Conservation (phyloP, 1,140 invertebrate species). For the Latrodectus geometricus region DNA sequence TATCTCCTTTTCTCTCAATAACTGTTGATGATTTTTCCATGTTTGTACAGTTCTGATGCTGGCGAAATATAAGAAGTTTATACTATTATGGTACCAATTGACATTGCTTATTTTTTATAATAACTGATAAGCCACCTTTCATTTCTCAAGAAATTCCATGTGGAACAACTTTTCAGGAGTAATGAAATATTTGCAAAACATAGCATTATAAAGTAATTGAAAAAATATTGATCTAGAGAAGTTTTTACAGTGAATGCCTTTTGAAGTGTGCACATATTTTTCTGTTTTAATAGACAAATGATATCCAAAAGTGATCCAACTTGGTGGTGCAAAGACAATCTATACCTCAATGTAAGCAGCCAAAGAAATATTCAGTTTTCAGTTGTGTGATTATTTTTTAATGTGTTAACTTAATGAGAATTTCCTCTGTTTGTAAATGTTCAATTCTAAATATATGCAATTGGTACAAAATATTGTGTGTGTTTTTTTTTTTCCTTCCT, state of each 20-base stretch:
- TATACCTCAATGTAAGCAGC: conserved; percentile 56
- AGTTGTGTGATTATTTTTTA: conserved; percentile 55
- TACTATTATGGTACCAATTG: conserved; percentile 48
- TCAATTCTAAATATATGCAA: conserved; percentile 40
- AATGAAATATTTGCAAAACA: background rate
- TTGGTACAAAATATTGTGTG: conserved; percentile 29
- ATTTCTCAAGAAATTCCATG: background rate
- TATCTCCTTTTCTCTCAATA: background rate
- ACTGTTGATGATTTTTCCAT: conserved; percentile 40
- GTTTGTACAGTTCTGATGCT: conserved; percentile 49
- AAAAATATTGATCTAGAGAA: background rate
- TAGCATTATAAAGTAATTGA: background rate
- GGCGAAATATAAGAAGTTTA: conserved; percentile 19
- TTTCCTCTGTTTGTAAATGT: conserved; percentile 22
- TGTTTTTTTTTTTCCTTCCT: background rate
- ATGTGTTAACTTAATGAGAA: conserved; percentile 21
- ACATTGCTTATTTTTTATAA: conserved; percentile 60
- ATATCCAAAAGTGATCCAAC: conserved; percentile 31
- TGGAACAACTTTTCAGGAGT: background rate
- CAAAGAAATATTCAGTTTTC: conserved; percentile 53
- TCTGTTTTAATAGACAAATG: background rate
- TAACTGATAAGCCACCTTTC: conserved; percentile 8
- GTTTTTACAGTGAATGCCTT: background rate
- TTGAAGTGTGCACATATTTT: background rate
- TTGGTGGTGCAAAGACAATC: conserved; percentile 54